Base-by-base conservation (phyloP, 2,113 vertebrate genomes). In the Grammomys surdaster region DNA sequence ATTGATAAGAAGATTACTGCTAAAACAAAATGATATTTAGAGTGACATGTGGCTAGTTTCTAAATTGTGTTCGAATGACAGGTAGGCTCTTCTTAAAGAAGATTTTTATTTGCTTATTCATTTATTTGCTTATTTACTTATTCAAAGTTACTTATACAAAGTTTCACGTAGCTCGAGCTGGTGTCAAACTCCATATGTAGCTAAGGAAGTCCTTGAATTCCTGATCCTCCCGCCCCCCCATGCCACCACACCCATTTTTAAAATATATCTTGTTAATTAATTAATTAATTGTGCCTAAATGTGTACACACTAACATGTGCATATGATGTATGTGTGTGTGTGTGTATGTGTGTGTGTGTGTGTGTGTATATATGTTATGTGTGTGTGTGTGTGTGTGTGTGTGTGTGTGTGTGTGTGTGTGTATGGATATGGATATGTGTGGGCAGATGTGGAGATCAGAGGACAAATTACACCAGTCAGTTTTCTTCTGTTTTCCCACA, bases 21-120 rank as follows among this genome's bases (percentile, higher is more conserved):
- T 91, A 93, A 70, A 92, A 95, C 84, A 93, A 84, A 97, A 91
- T 80, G 20, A 11, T 73, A 72, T 92, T 89, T 96, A 88, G 51
- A 72, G 75, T 69, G 46, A 31, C 65, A n/a, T 33, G 28, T 58
- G 87, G 56, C 78, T 56, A 91, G 14, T 70, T 88, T 94, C 26
- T 36, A 67, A 63, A 77, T 89, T 33, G 28, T 94, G 88, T 78
- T 72, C 60, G 36, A 69, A 76, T 97, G 60, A 90, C 67, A 72
- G 94, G 86, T 72, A 89, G 69, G 90, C 13, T 43, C 46, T 28
- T 67, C 28, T 48, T 12, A 33, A 43, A 28, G 51, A 58, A 17
- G 3, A 14, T 43, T 86, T 67, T 11, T 11, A 48, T 86, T 65
- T 19, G 40, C 46, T 67, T 31, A 46, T 85, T 84, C 4, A 65